A percentile compares a stretch with the other conserved stretches of the same genome.
phyloP scores from a whole-genome alignment of 2,113 vertebrate genomes.

The Phrynosoma platyrhinos region DNA sequence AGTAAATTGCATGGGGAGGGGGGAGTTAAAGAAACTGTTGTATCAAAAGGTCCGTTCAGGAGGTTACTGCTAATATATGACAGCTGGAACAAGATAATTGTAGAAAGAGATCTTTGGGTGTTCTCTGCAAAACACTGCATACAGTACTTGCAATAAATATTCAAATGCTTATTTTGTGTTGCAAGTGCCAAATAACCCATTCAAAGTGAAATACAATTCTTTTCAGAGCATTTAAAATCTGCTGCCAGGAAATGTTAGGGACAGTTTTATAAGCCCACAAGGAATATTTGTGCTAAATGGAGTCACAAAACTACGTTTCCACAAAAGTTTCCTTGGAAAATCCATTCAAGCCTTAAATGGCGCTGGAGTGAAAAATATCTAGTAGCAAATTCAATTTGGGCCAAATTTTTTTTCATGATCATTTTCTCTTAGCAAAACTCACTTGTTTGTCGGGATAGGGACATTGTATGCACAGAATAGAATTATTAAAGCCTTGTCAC shows the following conservation, averaged over 20 bases:
- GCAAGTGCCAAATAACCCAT: slow-evolving; percentile 75
- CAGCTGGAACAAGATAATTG: slow-evolving; percentile 81
- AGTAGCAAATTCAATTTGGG: slow-evolving; percentile 52
- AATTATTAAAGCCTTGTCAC: slow-evolving; percentile 1
- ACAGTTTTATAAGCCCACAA: slow-evolving; percentile 67
- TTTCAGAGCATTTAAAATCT: slow-evolving; percentile 71
- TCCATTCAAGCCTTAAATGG: slow-evolving; percentile 60
- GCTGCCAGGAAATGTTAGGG: slow-evolving; percentile 63
- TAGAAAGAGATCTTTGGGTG: slow-evolving; percentile 77
- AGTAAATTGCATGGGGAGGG: slow-evolving; percentile 75
- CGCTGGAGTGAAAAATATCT: slow-evolving; percentile 53
- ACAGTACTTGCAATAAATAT: slow-evolving; percentile 74
- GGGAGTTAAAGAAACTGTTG: slow-evolving; percentile 79
- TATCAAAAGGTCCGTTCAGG: slow-evolving; percentile 79
- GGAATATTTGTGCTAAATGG: slow-evolving; percentile 70
- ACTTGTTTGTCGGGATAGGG: slow-evolving; percentile 5
- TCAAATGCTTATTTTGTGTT: slow-evolving; percentile 78
- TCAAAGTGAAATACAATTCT: slow-evolving; percentile 70
- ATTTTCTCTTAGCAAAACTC: background rate
- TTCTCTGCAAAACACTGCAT: slow-evolving; percentile 70
- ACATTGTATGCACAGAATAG: slow-evolving; percentile 4
- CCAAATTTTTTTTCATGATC: slow-evolving; percentile 30
- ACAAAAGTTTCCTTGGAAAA: slow-evolving; percentile 69
- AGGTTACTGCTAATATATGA: slow-evolving; percentile 82
- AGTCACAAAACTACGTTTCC: slow-evolving; percentile 56